Evolutionary conservation across 2,888 invertebrate species (phyloP).

Genomic region (Lingula anatina): DNA sequence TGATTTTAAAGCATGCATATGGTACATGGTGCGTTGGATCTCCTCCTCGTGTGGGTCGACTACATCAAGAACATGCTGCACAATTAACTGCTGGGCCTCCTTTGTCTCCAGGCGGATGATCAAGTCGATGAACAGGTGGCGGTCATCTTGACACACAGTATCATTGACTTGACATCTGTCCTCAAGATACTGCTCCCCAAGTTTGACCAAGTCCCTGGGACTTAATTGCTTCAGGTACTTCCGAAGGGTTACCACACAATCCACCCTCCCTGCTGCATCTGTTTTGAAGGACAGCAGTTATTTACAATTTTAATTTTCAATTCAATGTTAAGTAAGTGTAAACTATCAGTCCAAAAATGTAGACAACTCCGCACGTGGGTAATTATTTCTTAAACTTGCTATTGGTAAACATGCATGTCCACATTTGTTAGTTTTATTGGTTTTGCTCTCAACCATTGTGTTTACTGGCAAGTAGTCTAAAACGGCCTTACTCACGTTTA

Average conservation of each 20-base stretch:
- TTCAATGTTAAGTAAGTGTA: too few relatives aligned
- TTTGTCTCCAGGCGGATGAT: conserved; percentile 16
- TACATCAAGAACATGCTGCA: conserved; percentile 13
- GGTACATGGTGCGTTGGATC: conserved; percentile 10
- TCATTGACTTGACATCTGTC: conserved; percentile 12
- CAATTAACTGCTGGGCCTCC: conserved; percentile 16
- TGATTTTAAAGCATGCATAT: conserved; percentile 8
- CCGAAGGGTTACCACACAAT: conserved; percentile 18
- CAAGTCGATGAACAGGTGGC: conserved; percentile 20
- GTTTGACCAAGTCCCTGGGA: conserved; percentile 12
- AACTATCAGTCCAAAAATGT: conserved; percentile 19
- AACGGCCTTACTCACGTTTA: not conserved
- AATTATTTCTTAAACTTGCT: too few relatives aligned
- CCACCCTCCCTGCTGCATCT: conserved; percentile 20
- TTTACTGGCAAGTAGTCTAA: conserved; percentile 9
- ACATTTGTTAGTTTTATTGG: too few relatives aligned
- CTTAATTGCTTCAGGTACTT: conserved; percentile 11
- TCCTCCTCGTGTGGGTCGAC: conserved; percentile 8
- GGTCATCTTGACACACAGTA: conserved; percentile 14
- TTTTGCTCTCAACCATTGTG: too few relatives aligned
- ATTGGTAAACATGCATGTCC: too few relatives aligned
- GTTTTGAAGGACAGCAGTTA: too few relatives aligned
- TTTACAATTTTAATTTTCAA: conserved; percentile 15
- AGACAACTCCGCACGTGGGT: too few relatives aligned
- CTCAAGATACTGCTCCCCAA: conserved; percentile 12